A percentile compares a stretch with the other conserved stretches of the same genome.
These are phyloP conservation scores for Varecia variegata DNA, from an alignment of 2,797 vertebrate genomes.

Conservation along the genomic window DNA sequence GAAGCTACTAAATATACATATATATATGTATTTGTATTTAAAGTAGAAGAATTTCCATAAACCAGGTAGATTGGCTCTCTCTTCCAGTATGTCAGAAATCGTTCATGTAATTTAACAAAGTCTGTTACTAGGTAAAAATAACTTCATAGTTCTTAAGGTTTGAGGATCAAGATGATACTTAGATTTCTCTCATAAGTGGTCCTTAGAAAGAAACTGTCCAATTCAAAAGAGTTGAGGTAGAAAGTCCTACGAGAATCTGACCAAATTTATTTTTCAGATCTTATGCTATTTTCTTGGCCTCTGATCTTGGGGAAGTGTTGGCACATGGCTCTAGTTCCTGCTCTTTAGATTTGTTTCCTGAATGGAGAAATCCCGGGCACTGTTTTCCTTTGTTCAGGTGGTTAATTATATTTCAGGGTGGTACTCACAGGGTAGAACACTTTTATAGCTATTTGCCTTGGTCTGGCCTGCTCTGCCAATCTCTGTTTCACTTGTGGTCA, in stretches of 20 bases:
- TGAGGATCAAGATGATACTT: neutral
- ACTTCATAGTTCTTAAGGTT: neutral
- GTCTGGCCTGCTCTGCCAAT: constrained; percentile 13
- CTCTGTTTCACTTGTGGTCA: constrained; percentile 64
- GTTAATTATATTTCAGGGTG: constrained; percentile 40
- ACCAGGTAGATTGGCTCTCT: neutral
- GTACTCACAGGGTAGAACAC: constrained; percentile 11
- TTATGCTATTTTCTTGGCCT: constrained; percentile 51
- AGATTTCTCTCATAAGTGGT: neutral
- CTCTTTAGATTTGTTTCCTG: constrained; percentile 55
- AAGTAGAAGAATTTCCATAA: neutral
- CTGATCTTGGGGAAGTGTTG: constrained; percentile 39
- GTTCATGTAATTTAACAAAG: constrained; percentile 8
- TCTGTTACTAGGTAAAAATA: constrained; percentile 11
- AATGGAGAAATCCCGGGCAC: constrained; percentile 38
- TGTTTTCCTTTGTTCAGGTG: constrained; percentile 41
- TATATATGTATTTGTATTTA: neutral
- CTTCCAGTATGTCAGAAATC: neutral
- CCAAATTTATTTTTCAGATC: constrained; percentile 48
- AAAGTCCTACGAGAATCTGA: constrained; percentile 23
- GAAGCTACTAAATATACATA: neutral
- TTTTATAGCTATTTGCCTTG: constrained; percentile 33
- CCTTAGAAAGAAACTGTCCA: constrained; percentile 16
- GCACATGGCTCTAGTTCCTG: constrained; percentile 49
- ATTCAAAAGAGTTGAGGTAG: constrained; percentile 19